Base-by-base conservation (phyloP, 2,888 invertebrate genomes). In the Tiliacea citrago region DNA sequence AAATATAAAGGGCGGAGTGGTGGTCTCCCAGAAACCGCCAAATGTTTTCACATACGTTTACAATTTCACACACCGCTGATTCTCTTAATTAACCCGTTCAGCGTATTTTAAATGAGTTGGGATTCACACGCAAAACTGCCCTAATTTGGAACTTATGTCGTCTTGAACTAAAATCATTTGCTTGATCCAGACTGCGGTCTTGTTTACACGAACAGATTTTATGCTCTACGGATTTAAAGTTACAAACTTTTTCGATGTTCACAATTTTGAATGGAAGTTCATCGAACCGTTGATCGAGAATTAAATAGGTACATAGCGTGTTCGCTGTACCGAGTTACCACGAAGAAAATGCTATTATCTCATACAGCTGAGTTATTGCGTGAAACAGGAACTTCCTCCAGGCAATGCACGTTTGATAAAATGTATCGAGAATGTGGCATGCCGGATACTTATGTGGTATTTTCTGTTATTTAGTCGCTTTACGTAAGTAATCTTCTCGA, bases 31-130 rank as follows among this genome's bases (percentile, higher is more conserved):
- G 90, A 89, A 91, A 91, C 93, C 93, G 78, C 92, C 88, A 83
- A 93, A 93, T 93, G 91, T 93, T 93, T 93, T 92, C 91, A 93
- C 91, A 93, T 93, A 92, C 93, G 92, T 93, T 93, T 92, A 94
- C 93, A 94, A 95, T 95, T 95, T 95, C 93, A 95, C 94, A 94
- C 93, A 68, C 90, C 85, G 93, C 90, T 90, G 93, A 89, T 83
- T 89, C 91, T 89, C 92, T 93, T 95, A 94, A 95, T 95, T 95
- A 95, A 94, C 93, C 89, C 84, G 92, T 93, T 93, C 92, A 92
- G 92, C 92, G 91, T 93, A 93, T 94, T 95, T 93, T 91, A 92
- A 94, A 93, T 90, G 91, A 91, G 92, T 91, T 87, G 88, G 86
- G 87, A 88, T 82, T 87, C 83, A 84, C 86, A 88, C 83, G 82